Percentiles rank a stretch among this genome's conserved stretches.
Evolutionary conservation across 2,113 vertebrate genomes (phyloP).

Genomic region (Nipponia nippon): DNA sequence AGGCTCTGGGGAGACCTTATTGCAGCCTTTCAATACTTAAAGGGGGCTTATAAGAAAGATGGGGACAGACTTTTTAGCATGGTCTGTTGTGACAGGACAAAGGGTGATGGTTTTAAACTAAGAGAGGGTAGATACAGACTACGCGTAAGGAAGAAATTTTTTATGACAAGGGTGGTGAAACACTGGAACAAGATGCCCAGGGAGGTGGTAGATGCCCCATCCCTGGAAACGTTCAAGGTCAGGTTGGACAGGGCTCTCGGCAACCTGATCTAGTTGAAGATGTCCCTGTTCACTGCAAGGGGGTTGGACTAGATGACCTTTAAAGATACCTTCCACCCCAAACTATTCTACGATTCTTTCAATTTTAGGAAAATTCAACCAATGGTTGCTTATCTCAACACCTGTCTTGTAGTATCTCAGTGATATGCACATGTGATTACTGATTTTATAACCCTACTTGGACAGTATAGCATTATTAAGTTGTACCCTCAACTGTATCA

Average conservation of each 20-base stretch:
- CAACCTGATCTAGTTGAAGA: neutral
- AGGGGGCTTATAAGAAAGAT: neutral
- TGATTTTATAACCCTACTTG: neutral
- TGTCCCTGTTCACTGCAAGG: neutral
- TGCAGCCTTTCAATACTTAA: neutral
- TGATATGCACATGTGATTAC: neutral
- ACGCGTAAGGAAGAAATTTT: neutral
- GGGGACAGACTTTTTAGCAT: neutral
- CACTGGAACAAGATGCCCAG: neutral
- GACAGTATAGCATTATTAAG: neutral
- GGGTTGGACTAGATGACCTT: neutral
- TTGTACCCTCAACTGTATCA: neutral
- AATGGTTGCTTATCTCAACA: neutral
- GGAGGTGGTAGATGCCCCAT: too few species aligned
- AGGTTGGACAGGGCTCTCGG: neutral
- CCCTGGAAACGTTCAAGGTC: neutral
- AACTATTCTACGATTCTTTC: neutral
- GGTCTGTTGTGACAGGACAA: neutral
- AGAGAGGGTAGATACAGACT: neutral
- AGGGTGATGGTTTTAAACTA: neutral
- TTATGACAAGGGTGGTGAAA: neutral
- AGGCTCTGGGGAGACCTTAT: neutral
- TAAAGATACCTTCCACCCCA: neutral
- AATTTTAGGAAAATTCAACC: neutral
- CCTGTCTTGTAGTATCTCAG: neutral